A percentile compares a stretch with the other conserved stretches of the same genome.
These are phyloP conservation scores for Volucella zonaria DNA, from an alignment of 2,888 invertebrate genomes.

Conservation along the genomic window DNA sequence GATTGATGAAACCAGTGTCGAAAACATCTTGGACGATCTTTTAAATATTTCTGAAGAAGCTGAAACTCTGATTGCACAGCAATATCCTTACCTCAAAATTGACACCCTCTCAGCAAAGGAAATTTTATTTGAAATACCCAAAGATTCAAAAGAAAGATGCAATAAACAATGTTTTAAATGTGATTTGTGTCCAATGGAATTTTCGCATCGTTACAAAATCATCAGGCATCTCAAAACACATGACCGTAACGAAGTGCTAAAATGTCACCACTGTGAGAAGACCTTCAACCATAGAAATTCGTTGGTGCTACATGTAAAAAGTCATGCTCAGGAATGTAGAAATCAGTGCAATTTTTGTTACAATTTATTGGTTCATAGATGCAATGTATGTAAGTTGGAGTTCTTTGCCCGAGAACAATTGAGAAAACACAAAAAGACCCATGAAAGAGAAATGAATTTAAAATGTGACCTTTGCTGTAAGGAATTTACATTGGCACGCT, in stretches of 20 bases:
- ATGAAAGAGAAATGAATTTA: slow-evolving; percentile 24
- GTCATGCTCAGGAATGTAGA: slow-evolving; percentile 45
- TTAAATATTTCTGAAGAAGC: slow-evolving; percentile 60
- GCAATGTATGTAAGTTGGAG: slow-evolving; percentile 45
- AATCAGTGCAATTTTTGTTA: slow-evolving; percentile 53
- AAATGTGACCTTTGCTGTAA: slow-evolving; percentile 58
- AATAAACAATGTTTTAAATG: slow-evolving; percentile 46
- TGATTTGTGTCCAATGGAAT: slow-evolving; percentile 50
- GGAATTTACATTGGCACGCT: slow-evolving; percentile 48
- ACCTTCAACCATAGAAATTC: slow-evolving; percentile 60
- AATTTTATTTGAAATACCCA: background rate
- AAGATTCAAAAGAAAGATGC: background rate
- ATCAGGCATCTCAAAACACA: slow-evolving; percentile 48
- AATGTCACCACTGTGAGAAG: slow-evolving; percentile 63
- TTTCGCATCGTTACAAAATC: slow-evolving; percentile 58
- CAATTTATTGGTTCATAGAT: slow-evolving; percentile 56
- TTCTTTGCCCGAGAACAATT: slow-evolving; percentile 58
- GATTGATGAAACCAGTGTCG: slow-evolving; percentile 28
- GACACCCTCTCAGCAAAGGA: slow-evolving; percentile 38
- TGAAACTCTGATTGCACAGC: slow-evolving; percentile 48
- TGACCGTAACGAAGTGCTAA: slow-evolving; percentile 16
- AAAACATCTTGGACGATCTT: slow-evolving; percentile 54
- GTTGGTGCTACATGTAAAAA: slow-evolving; percentile 59
- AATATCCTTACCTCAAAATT: slow-evolving; percentile 56
- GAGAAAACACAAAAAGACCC: slow-evolving; percentile 52